Evolutionary conservation across 2,113 vertebrate species (phyloP).

Genomic region (human): DNA sequence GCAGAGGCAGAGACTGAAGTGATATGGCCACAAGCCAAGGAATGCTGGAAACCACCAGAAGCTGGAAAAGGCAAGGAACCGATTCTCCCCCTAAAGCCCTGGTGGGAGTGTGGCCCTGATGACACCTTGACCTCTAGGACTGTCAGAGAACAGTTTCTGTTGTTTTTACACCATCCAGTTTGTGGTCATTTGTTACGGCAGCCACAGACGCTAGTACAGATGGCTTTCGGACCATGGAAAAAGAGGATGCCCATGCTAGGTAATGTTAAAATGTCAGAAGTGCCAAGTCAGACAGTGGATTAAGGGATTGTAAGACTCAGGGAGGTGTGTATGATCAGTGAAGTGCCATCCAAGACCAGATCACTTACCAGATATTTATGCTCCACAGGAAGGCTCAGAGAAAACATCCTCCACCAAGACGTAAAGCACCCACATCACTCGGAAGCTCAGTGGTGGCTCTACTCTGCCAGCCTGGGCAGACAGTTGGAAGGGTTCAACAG

Average conservation of each 20-base stretch:
- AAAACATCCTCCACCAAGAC: not conserved
- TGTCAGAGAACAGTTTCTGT: not conserved
- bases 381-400: not conserved
- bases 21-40: not conserved
- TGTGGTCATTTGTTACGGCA: not conserved
- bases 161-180: not conserved
- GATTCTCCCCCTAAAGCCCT: not conserved
- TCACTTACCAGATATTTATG: not conserved
- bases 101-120: not conserved
- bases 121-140: not conserved
- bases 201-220: not conserved
- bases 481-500: not conserved
- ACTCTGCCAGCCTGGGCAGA: not conserved
- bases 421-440: accelerated
- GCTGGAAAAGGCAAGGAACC: not conserved
- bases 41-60: not conserved
- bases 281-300: not conserved
- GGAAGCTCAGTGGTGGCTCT: not conserved
- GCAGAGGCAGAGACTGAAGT: not conserved
- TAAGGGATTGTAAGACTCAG: not conserved
- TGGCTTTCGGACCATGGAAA: not conserved
- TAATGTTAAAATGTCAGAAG: not conserved
- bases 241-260: not conserved
- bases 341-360: not conserved
- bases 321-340: not conserved